Evolutionary conservation across 1,140 invertebrate species (phyloP).

Genomic region (Drosophila malerkotliana): DNA sequence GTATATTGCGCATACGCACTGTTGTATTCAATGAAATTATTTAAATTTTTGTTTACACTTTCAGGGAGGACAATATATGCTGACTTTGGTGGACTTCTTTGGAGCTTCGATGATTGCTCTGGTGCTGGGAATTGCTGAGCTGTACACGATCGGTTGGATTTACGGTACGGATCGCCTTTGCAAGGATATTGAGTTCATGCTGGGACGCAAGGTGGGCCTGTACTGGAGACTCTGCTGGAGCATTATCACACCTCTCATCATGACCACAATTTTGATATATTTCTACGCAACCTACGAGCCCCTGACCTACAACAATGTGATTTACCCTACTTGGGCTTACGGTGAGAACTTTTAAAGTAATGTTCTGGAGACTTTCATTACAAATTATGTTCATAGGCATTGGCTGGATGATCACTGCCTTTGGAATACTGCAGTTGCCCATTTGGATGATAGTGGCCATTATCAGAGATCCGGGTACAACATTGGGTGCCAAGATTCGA

Average conservation of each 20-base stretch:
- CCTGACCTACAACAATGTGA: constrained; percentile 84
- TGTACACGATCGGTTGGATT: constrained; percentile 87
- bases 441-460: constrained; percentile 86
- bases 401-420: constrained; percentile 86
- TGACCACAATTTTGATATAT: constrained; percentile 88
- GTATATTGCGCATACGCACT: background rate
- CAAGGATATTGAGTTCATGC: constrained; percentile 89
- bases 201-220: constrained; percentile 87
- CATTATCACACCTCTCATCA: constrained; percentile 89
- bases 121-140: constrained; percentile 88
- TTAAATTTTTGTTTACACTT: no score
- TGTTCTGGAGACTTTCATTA: background rate
- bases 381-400: constrained; percentile 65
- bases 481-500: constrained; percentile 83
- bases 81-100: constrained; percentile 91
- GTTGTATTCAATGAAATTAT: background rate
- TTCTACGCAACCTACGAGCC: constrained; percentile 85
- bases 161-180: constrained; percentile 89
- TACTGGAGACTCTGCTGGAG: constrained; percentile 94
- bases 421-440: constrained; percentile 86
- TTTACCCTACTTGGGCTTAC: constrained; percentile 85
- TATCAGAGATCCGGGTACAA: constrained; percentile 78
- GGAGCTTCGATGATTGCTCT: constrained; percentile 90
- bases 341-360: constrained; percentile 63
- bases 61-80: constrained; percentile 92